These are phyloP conservation scores for Urophycis tenuis DNA, from an alignment of 2,797 vertebrate genomes.

Conservation along the genomic window DNA sequence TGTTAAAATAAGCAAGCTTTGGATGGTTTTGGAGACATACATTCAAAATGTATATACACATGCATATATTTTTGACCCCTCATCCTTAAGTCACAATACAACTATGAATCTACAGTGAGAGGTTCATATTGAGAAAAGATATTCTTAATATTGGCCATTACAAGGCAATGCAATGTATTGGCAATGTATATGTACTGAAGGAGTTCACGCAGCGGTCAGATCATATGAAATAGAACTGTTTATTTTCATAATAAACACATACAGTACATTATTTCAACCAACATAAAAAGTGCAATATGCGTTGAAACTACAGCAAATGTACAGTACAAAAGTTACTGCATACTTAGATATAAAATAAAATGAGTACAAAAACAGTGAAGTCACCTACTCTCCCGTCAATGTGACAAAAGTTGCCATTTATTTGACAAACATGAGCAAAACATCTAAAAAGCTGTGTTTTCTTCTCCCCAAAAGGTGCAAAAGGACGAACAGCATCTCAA, in stretches of 20 bases:
- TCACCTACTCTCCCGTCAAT: conserved; percentile 51
- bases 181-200: background rate
- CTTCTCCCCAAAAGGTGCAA: conserved; percentile 60
- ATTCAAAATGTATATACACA: too few relatives aligned
- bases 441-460: conserved; percentile 53
- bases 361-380: conserved; percentile 65
- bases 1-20: background rate
- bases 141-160: background rate
- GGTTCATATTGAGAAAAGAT: too few relatives aligned
- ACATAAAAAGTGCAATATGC: conserved; percentile 96
- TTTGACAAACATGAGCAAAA: conserved; percentile 57
- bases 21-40: background rate
- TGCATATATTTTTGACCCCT: too few relatives aligned
- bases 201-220: background rate
- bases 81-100: background rate
- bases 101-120: background rate
- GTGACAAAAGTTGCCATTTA: conserved; percentile 60
- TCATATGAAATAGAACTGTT: conserved; percentile 71
- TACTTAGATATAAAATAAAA: conserved; percentile 76
- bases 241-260: conserved; percentile 86
- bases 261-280: conserved; percentile 82
- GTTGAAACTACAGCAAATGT: conserved; percentile 78
- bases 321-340: conserved; percentile 87
- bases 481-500: conserved; percentile 61
- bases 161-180: background rate